Base-by-base conservation (phyloP, 2,113 vertebrate species). In the Martes martes region DNA sequence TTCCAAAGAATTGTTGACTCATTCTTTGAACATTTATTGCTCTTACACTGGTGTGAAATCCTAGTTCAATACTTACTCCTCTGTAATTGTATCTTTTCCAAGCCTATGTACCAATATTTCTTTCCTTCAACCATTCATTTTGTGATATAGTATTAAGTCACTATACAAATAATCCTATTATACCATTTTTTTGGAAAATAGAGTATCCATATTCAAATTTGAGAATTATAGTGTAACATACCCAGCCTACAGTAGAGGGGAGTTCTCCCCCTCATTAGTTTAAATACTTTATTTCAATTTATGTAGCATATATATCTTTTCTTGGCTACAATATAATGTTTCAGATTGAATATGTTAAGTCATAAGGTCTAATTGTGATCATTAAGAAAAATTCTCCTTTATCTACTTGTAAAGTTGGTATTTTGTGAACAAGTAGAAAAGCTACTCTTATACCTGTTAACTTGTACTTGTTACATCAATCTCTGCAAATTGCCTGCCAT, bases 341-440 rank as follows among this genome's bases (percentile, higher is more conserved):
- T 84, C 21, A 55, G 3, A 39, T 1, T 57, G 36, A 73, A 55
- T 42, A 67, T n/a, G 39, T 6, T 7, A 71, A 26, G 2, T 33
- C 15, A n/a, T 19, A 84, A 82, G 9, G 3, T 42, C 79, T 11
- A 74, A 39, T 57, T 89, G 4, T 13, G 71, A 39, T 57, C 31
- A 9, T 7, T 78, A 36, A 79, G 73, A 57, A 96, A 69, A 83
- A 18, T 36, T 45, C 15, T 61, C 15, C 9, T 57, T 65, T 82
- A 76, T 80, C 47, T 59, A 76, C 28, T 11, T 15, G 5, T 26
- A 16, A 80, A 69, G 16, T 36, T 63, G 3, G 4, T 45, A 81
- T 95, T 93, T 93, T 90, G 19, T 42, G 36, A 33, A 16, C n/a
- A 36, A 69, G 39, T 76, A 59, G 33, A 59, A 91, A 69, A 31